Base-by-base conservation (phyloP, 2,797 vertebrate species). In the Tauraco hartlaubi region DNA sequence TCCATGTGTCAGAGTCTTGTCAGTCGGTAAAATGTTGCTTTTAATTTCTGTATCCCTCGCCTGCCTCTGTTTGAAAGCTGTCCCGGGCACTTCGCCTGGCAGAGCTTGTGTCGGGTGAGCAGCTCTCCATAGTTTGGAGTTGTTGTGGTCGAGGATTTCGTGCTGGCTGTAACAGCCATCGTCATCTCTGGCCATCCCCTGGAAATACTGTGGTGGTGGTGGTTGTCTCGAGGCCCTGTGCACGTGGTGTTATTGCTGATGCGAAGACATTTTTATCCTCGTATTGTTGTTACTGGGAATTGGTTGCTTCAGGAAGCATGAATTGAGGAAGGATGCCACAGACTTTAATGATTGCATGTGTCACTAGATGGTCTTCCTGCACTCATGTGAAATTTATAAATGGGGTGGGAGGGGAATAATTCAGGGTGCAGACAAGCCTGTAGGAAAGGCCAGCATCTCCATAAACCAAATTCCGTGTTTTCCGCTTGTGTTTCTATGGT, bases 1-100 rank as follows among this genome's bases (percentile, higher is more conserved):
- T 20, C 52, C n/a, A 2, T 0, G 0, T 3, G 2, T 7, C 44
- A 12, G 17, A 22, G 61, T 35, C 43, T 55, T 22, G 39, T 33
- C 76, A 33, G 41, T 28, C 80, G 0, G 1, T 54, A n/a, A 64
- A 56, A 44, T 2, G 7, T 18, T 46, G 41, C 43, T 77, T 72
- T 86, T 58, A 3, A 13, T 66, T 41, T 71, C 39, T 33, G 6
- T 21, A 3, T 25, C 44, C 41, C 55, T 63, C 4, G 1, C n/a
- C 28, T 52, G 0, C n/a, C 37, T 41, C 59, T 77, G 35, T 67
- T 44, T 29, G 59, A 63, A 79, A 64, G 64, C 61, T 77, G n/a
- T 61, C 48, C 8, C 16, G 5, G 29, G 85, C 28, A 3, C 64
- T 41, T 37, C 5, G 49, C 1, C 4, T 33, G 66, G 4, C 51